phyloP scores from a whole-genome alignment of 37 sponge, comb jelly and placozoan genomes.

The Hexactinellida sp. region DNA sequence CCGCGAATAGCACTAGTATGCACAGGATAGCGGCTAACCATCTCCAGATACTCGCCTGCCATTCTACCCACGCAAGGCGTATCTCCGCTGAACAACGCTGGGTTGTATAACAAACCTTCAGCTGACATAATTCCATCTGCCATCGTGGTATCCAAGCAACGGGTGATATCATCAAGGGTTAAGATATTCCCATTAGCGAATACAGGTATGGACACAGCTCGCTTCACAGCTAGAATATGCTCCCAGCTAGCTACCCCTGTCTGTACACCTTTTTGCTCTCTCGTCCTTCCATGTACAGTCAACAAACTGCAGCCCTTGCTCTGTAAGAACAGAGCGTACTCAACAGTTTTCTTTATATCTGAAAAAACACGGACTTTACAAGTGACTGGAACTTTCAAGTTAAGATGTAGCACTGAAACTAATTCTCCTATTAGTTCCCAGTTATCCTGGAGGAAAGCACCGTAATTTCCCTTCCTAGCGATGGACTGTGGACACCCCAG shows the following conservation, averaged over 20 bases:
- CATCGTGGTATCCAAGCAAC: constrained; percentile 58
- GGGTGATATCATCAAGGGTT: constrained; percentile 52
- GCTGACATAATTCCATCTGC: constrained; percentile 94
- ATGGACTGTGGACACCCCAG: constrained; percentile 97
- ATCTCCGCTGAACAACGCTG: constrained; percentile 75
- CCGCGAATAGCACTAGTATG: constrained; percentile 55
- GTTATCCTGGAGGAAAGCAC: constrained; percentile 96
- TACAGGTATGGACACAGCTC: constrained; percentile 73
- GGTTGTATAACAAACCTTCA: constrained; percentile 83
- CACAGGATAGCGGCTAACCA: constrained; percentile 56
- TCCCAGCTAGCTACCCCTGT: constrained; percentile 93
- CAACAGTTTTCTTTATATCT: constrained; percentile 74
- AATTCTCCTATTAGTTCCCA: constrained; percentile 68
- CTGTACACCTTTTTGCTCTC: constrained; percentile 72
- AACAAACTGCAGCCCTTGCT: constrained; percentile 55
- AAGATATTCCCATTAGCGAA: constrained; percentile 97
- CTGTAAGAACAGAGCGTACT: constrained; percentile 88
- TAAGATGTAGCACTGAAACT: background rate
- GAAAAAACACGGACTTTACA: constrained; percentile 93
- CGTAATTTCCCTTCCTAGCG: constrained; percentile 90
- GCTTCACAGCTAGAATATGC: constrained; percentile 78
- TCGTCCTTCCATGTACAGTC: constrained; percentile 87
- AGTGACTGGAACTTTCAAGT: constrained; percentile 53
- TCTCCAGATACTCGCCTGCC: constrained; percentile 65
- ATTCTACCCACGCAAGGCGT: constrained; percentile 68